Evolutionary conservation across 2,113 vertebrate genomes (phyloP), one percentile per base, ranked within the genome.

Genomic region (Rafetus swinhoei): DNA sequence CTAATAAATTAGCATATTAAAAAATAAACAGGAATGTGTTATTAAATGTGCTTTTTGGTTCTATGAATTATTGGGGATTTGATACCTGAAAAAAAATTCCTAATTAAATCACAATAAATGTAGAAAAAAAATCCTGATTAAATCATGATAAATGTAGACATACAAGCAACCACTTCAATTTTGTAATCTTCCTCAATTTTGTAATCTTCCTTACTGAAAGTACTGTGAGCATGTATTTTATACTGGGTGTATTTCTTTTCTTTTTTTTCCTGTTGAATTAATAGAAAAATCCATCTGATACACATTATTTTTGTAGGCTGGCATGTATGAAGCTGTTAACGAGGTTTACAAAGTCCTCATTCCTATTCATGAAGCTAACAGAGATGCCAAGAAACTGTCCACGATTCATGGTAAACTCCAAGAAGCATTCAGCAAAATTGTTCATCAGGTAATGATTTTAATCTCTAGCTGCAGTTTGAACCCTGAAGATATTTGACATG

Each of bases 331-430:
- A 98, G 99, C 99, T 1, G 99, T 99, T 89, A 99, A 99, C 19
- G 99, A 99, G 96, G 99, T 99, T 96, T 99, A 99, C 97, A 99
- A 99, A 98, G 99, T 99, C 74, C 99, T 99, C 92, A 99, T 99
- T 97, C 99, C 99, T 59, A 98, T 99, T 96, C 99, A 99, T 7
- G 99, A 99, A 98, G 99, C 99, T 91, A 99, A 99, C 96, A 98
- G 99, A 94, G 99, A 99, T n/a, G 99, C 99, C 91, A 99, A 99
- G 98, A 99, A 99, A 96, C 97, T 99, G 39, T 99, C 99, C 91
- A 98, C 99, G 88, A 99, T 99, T 98, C 99, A 99, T 98, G 99
- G 99, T 98, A 99, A 99, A 99, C 99, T 99, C 82, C 99, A 99
- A 95, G 99, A 99, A 97, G 99, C 99, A 24, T 99, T 99, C 98